phyloP scores from a whole-genome alignment of 2,888 invertebrate genomes.

The Noctua janthina region DNA sequence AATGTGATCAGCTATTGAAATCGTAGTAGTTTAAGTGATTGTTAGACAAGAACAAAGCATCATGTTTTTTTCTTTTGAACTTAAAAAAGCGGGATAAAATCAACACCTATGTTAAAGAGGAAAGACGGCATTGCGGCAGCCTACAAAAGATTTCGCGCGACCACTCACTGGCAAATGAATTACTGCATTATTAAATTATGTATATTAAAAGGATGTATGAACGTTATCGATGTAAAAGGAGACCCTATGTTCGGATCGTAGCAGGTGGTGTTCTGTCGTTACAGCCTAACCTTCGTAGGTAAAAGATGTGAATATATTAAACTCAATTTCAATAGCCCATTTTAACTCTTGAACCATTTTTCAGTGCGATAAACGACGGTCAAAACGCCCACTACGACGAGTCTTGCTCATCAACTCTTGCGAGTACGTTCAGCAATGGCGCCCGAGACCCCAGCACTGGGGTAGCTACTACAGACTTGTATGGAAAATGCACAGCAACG shows the following conservation, averaged over 20 bases:
- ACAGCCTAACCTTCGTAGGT: too few species aligned
- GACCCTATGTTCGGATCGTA: not conserved
- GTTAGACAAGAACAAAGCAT: not conserved
- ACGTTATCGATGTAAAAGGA: not conserved
- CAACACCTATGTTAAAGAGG: not conserved
- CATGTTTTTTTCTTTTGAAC: not conserved
- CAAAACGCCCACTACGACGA: constrained; percentile 99
- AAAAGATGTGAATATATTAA: not conserved
- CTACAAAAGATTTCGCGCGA: not conserved
- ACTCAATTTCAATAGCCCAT: not conserved
- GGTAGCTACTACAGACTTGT: constrained; percentile 99
- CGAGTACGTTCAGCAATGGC: constrained; percentile 99
- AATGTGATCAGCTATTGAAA: not conserved
- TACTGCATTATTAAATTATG: not conserved
- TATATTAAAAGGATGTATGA: not conserved
- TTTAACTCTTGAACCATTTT: constrained; percentile 4
- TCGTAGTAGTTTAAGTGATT: not conserved
- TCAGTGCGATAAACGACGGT: constrained; percentile 99
- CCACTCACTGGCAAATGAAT: not conserved
- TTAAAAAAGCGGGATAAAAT: too few species aligned
- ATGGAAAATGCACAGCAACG: constrained; percentile 99
- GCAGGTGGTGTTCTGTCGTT: not conserved
- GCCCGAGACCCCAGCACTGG: constrained; percentile 99
- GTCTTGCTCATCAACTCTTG: constrained; percentile 99
- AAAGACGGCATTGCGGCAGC: not conserved